Base-by-base conservation (phyloP, 2,113 vertebrate species). In the Pterocles burchelli region DNA sequence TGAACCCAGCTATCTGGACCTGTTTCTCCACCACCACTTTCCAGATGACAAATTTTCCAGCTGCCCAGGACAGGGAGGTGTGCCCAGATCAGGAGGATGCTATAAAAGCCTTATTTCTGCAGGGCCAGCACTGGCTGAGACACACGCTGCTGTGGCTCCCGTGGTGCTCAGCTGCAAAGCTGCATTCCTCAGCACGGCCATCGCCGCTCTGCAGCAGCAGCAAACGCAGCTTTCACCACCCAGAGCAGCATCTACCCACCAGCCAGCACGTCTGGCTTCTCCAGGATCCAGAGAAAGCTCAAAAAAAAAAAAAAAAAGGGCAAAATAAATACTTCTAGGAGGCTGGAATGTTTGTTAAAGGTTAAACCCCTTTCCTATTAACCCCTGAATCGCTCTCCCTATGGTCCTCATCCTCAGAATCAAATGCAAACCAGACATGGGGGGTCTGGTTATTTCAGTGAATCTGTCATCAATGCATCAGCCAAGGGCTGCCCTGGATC, bases 401-500 rank as follows among this genome's bases (percentile, higher is more conserved):
- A 1, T 0, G 20, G 17, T 38, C 10, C 17, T 41, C 6, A 31
- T 3, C 45, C 59, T 11, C 52, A 31, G 38, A 21, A 33, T 15
- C 48, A 19, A 46, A 73, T 1, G 8, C 51, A 78, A n/a, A 36
- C 36, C 49, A n/a, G 12, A 13, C 34, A 4, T 52, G 17, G 1
- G 1, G 54, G 29, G 9, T 28, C 28, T 2, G 9, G 38, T 55
- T 33, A 19, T 55, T 43, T 49, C 61, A 8, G 33, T 10, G 31
- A 31, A 12, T 0, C 6, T 13, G 13, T 10, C 51, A 8, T 1
- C 1, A 9, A 16, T 3, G 7, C 22, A 7, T 29, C 52, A 18
- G 67, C 10, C 52, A 11, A 33, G n/a, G 24, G 18, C 66, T 58
- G 25, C 10, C 52, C 66, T n/a, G 34, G 26, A 62, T 13, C 15